Evolutionary conservation across 2,888 invertebrate genomes (phyloP).

Genomic region (Omphaloscelis lunosa): DNA sequence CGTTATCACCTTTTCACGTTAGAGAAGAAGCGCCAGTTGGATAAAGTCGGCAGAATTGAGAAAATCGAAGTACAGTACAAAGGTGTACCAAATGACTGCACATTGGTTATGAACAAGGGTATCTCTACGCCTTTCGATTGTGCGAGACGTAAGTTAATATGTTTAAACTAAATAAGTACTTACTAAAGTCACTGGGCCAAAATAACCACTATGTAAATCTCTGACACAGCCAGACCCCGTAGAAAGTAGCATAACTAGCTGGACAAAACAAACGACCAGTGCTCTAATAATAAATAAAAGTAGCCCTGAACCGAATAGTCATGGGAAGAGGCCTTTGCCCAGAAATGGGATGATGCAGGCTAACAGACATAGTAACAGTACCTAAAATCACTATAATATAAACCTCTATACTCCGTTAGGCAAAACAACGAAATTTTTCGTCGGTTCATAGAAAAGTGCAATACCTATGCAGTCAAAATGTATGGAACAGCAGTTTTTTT

Average conservation of each 20-base stretch:
- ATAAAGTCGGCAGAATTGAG: constrained; percentile 95
- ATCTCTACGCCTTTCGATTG: constrained; percentile 98
- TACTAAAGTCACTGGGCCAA: neutral
- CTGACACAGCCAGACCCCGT: neutral
- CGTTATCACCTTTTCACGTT: constrained; percentile 94
- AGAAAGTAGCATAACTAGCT: neutral
- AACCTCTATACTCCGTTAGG: too few relatives aligned
- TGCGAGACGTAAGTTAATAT: constrained; percentile 93
- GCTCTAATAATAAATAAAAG: too few relatives aligned
- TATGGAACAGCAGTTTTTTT: too few relatives aligned
- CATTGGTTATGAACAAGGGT: constrained; percentile 96
- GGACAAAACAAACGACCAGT: too few relatives aligned
- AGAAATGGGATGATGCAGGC: neutral
- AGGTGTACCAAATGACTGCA: constrained; percentile 93
- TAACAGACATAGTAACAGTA: too few relatives aligned
- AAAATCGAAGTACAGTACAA: constrained; percentile 96
- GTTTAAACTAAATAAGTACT: neutral
- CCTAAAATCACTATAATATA: too few relatives aligned
- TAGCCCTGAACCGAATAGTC: too few relatives aligned
- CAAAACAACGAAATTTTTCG: too few relatives aligned
- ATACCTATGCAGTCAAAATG: too few relatives aligned
- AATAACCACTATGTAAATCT: neutral
- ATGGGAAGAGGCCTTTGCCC: neutral
- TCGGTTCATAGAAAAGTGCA: too few relatives aligned
- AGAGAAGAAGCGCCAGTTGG: constrained; percentile 94